These are phyloP conservation scores for Lophotis ruficrista DNA, from an alignment of 2,113 vertebrate genomes.

Conservation along the genomic window DNA sequence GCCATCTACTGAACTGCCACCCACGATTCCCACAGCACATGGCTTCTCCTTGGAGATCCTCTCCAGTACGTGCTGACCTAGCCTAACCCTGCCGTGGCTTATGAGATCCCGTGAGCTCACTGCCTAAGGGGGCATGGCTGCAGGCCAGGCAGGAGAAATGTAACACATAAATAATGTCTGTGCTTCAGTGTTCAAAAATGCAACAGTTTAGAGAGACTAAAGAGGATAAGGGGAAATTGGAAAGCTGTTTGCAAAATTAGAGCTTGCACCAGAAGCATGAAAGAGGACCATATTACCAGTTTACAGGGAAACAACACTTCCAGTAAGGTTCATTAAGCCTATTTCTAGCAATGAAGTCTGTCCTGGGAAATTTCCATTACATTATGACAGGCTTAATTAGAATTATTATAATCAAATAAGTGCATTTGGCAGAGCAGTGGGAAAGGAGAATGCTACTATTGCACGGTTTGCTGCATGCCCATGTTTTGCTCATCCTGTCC, in stretches of 20 bases:
- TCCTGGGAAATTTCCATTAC: neutral
- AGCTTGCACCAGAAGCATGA: neutral
- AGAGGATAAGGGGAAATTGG: neutral
- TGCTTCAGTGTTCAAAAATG: conserved; percentile 26
- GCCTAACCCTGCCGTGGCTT: conserved; percentile 24
- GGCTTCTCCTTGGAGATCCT: conserved; percentile 15
- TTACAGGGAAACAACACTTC: neutral
- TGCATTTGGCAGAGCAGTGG: neutral
- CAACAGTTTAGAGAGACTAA: neutral
- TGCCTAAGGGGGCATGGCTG: conserved; percentile 46
- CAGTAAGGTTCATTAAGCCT: neutral
- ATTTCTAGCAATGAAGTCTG: neutral
- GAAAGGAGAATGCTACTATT: neutral
- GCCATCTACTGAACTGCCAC: conserved; percentile 19
- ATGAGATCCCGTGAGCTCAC: conserved; percentile 46
- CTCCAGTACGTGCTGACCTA: neutral
- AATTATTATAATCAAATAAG: neutral
- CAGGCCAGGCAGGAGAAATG: conserved; percentile 64
- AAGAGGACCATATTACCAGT: neutral
- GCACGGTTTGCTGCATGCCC: neutral
- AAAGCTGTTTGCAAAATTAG: neutral
- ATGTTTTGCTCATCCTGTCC: neutral
- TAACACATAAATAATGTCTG: conserved; percentile 38
- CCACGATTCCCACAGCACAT: neutral
- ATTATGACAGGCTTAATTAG: neutral